Conservation (phyloP, 1,140 invertebrate species). For the Drosophila ananassae region DNA sequence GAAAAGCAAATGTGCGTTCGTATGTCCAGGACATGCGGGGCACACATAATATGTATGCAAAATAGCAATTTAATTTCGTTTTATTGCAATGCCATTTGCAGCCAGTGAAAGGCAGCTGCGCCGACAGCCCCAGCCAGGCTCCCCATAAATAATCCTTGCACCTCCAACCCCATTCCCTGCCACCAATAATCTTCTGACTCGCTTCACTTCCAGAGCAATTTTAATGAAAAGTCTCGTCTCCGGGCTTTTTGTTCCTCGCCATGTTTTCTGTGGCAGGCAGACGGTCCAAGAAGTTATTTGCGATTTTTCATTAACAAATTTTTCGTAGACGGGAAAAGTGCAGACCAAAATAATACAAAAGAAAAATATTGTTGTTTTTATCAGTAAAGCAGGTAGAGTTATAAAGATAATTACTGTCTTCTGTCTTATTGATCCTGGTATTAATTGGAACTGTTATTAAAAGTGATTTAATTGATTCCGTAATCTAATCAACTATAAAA, state of each 20-base stretch:
- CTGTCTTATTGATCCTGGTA: background rate
- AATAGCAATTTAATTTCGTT: slow-evolving; percentile 82
- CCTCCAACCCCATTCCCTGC: background rate
- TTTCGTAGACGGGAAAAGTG: background rate
- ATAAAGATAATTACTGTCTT: background rate
- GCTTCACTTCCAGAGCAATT: slow-evolving; percentile 31
- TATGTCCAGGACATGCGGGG: slow-evolving; percentile 51
- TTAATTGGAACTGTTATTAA: background rate
- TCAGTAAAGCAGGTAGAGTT: background rate
- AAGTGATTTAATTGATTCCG: background rate
- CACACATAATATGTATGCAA: slow-evolving; percentile 72
- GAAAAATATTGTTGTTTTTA: background rate
- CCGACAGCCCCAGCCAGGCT: slow-evolving; percentile 35
- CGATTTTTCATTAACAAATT: slow-evolving; percentile 56
- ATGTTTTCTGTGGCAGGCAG: slow-evolving; percentile 38
- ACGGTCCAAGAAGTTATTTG: slow-evolving; percentile 28
- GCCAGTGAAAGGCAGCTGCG: slow-evolving; percentile 71
- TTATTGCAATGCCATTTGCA: slow-evolving; percentile 81
- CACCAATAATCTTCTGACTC: background rate
- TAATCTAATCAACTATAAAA: slow-evolving; percentile 20
- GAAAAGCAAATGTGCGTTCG: slow-evolving; percentile 30
- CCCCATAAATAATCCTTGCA: slow-evolving; percentile 70
- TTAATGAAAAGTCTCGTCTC: slow-evolving; percentile 63
- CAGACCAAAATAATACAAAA: background rate
- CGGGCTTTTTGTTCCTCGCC: slow-evolving; percentile 39